phyloP scores from a whole-genome alignment of 2,888 invertebrate species.

The Amphipyra berbera region DNA sequence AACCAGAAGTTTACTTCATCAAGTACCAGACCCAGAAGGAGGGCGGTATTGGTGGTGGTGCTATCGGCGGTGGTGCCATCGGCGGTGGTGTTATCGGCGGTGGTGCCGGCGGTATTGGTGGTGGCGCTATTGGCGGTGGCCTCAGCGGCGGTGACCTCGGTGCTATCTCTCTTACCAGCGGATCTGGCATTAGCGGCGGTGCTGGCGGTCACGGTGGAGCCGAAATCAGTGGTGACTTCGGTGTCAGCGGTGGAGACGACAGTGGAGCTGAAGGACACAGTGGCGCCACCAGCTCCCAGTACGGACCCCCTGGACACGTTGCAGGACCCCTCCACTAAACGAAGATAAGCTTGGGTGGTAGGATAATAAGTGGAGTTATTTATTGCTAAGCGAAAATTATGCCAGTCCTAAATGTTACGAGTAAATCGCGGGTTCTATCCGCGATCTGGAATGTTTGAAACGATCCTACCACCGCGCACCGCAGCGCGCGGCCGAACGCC shows the following conservation, averaged over 20 bases:
- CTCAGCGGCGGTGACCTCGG: slow-evolving; percentile 62
- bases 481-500: slow-evolving; percentile 71
- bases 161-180: slow-evolving; percentile 70
- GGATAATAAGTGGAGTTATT: slow-evolving; percentile 73
- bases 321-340: slow-evolving; percentile 86
- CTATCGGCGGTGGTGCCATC: slow-evolving; percentile 72
- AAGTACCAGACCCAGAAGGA: slow-evolving; percentile 93
- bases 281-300: slow-evolving; percentile 85
- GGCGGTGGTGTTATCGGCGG: slow-evolving; percentile 74
- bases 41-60: slow-evolving; percentile 82
- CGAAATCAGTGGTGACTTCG: slow-evolving; percentile 77
- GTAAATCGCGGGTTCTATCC: slow-evolving; percentile 20
- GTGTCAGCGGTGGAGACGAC: slow-evolving; percentile 74
- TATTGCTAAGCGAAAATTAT: slow-evolving; percentile 71
- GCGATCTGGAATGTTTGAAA: slow-evolving; percentile 28
- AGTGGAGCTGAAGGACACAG: slow-evolving; percentile 72
- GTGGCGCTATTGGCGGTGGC: slow-evolving; percentile 74
- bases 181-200: slow-evolving; percentile 72
- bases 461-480: slow-evolving; percentile 60
- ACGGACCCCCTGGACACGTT: slow-evolving; percentile 88
- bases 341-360: slow-evolving; percentile 69
- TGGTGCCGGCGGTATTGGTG: slow-evolving; percentile 72
- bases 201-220: slow-evolving; percentile 74
- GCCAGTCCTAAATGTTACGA: slow-evolving; percentile 45
- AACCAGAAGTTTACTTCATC: slow-evolving; percentile 97